These are phyloP conservation scores for Eulemur mongoz DNA, from an alignment of 2,797 vertebrate species.

Conservation along the genomic window DNA sequence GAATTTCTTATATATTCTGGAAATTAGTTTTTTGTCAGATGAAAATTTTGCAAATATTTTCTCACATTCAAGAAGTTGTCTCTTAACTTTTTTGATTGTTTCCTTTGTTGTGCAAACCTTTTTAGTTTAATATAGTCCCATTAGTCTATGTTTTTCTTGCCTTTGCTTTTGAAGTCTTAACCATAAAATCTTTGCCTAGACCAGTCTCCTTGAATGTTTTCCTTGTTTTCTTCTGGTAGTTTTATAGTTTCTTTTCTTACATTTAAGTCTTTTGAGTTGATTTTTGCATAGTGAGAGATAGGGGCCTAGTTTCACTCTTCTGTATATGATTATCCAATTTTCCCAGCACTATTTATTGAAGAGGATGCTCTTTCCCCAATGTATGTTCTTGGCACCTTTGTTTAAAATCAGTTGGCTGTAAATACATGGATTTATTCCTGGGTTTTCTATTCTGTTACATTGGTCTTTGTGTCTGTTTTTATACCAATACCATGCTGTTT, in stretches of 20 bases:
- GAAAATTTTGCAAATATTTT: not conserved
- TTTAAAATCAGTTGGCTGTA: not conserved
- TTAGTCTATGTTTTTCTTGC: not conserved
- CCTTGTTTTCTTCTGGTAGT: not conserved
- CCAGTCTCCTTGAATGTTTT: not conserved
- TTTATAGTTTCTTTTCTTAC: not conserved
- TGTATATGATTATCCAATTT: not conserved
- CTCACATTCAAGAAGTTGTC: not conserved
- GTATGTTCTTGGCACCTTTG: not conserved
- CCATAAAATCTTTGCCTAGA: not conserved
- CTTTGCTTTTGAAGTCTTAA: not conserved
- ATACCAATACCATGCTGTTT: not conserved
- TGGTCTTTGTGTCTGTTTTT: not conserved
- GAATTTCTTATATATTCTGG: not conserved
- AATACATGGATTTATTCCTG: not conserved
- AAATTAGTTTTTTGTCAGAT: not conserved
- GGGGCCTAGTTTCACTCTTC: not conserved
- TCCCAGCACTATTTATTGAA: not conserved
- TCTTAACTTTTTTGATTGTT: not conserved
- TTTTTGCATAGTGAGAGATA: not conserved
- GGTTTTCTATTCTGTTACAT: not conserved
- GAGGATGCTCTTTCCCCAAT: not conserved
- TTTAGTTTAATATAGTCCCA: not conserved
- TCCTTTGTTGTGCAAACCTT: not conserved
- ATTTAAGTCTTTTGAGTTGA: not conserved